Percentiles rank a stretch among this genome's conserved stretches.
phyloP scores from a whole-genome alignment of 2,888 invertebrate genomes.

The Entomobrya multifasciata region DNA sequence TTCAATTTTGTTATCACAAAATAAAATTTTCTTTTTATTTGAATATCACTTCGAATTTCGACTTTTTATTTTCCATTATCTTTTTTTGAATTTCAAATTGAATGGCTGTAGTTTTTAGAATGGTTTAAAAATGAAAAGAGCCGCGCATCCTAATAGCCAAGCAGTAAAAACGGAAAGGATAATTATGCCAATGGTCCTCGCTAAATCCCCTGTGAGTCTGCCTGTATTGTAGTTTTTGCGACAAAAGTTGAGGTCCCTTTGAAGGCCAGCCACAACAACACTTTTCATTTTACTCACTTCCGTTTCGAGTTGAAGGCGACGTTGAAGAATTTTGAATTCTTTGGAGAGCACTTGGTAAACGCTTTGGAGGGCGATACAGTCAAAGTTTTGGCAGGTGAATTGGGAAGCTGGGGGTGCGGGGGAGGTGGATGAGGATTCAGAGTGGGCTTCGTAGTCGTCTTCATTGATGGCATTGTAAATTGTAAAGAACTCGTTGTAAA shows the following conservation, averaged over 20 bases:
- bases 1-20: too few species aligned
- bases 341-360: slow-evolving; percentile 17
- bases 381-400: slow-evolving; percentile 24
- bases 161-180: neutral
- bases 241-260: neutral
- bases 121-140: too few species aligned
- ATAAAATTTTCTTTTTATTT: too few species aligned
- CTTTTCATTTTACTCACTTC: slow-evolving; percentile 57
- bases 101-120: too few species aligned
- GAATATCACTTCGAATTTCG: too few species aligned
- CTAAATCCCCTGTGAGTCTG: neutral
- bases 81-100: too few species aligned
- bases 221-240: neutral
- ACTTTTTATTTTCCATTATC: too few species aligned
- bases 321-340: slow-evolving; percentile 21
- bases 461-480: slow-evolving; percentile 33
- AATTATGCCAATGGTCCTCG: neutral
- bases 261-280: slow-evolving; percentile 36
- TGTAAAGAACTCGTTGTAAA: neutral
- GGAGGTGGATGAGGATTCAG: too few species aligned
- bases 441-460: too few species aligned
- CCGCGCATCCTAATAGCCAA: too few species aligned
- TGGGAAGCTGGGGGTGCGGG: too few species aligned
- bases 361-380: slow-evolving; percentile 22
- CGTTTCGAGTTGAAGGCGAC: slow-evolving; percentile 14